Conservation (phyloP, 2,888 invertebrate species). For the Scotopteryx bipunctaria region DNA sequence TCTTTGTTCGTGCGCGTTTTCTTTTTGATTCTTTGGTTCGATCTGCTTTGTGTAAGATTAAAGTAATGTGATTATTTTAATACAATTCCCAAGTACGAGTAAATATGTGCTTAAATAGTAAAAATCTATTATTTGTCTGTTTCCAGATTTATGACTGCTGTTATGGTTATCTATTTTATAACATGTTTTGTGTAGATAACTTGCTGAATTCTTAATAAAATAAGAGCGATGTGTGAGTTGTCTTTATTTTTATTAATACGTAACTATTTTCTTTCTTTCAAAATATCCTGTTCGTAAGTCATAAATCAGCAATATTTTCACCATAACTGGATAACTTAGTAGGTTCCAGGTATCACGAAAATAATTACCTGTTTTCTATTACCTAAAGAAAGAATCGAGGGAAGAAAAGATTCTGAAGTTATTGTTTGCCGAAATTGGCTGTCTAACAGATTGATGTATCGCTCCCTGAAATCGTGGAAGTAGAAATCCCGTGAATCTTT, state of each 20-base stretch:
- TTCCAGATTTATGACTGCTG: too few species aligned
- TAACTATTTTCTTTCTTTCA: too few species aligned
- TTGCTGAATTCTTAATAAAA: too few species aligned
- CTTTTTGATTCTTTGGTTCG: conserved; percentile 33
- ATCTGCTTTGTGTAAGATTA: conserved; percentile 32
- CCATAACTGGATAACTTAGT: conserved; percentile 15
- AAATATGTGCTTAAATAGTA: too few species aligned
- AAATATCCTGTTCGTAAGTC: too few species aligned
- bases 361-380: conserved; percentile 12
- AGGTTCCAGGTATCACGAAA: conserved; percentile 15
- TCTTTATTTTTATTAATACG: too few species aligned
- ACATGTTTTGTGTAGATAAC: too few species aligned
- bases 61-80: conserved; percentile 23
- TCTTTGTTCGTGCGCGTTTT: conserved; percentile 51
- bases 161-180: too few species aligned
- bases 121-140: too few species aligned
- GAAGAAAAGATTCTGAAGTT: conserved; percentile 60
- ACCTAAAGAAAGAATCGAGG: conserved; percentile 11
- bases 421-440: conserved; percentile 72
- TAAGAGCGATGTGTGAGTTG: too few species aligned
- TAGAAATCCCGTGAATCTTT: conserved; percentile 40
- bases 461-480: conserved; percentile 45
- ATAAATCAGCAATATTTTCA: too few species aligned
- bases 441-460: conserved; percentile 68
- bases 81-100: too few species aligned